Evolutionary conservation across 2,797 vertebrate species (phyloP).

Genomic region (Podarcis lilfordi): DNA sequence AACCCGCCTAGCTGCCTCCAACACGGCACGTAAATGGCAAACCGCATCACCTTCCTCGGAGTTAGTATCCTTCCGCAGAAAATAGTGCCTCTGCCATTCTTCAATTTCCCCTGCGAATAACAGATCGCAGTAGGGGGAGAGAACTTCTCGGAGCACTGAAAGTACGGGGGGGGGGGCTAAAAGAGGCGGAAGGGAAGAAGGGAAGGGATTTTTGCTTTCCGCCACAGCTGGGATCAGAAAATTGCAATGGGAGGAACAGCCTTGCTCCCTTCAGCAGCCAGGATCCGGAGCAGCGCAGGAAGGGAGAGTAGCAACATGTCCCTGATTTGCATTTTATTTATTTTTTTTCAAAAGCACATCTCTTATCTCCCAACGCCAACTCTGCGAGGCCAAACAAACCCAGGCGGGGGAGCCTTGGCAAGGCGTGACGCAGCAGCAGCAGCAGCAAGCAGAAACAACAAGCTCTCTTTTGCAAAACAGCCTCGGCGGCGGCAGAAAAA

Average conservation of each 20-base stretch:
- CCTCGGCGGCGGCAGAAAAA: not conserved
- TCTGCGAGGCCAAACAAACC: not conserved
- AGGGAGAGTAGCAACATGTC: not conserved
- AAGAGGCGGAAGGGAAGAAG: not conserved
- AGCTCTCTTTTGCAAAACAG: too few relatives aligned
- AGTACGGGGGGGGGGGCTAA: not conserved
- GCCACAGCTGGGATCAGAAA: not conserved
- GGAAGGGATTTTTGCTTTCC: not conserved
- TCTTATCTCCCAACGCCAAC: too few relatives aligned
- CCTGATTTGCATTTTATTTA: not conserved
- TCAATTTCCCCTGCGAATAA: not conserved
- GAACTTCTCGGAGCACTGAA: not conserved
- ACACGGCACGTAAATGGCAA: not conserved
- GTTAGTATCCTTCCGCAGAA: constrained; percentile 16
- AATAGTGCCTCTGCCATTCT: constrained; percentile 32
- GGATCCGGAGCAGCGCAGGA: not conserved
- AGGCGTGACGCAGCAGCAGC: not conserved
- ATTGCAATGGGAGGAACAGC: not conserved
- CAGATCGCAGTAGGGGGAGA: not conserved
- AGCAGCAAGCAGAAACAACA: not conserved
- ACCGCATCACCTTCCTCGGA: accelerated
- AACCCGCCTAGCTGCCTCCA: not conserved
- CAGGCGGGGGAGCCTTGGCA: not conserved
- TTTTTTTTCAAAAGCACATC: too few relatives aligned
- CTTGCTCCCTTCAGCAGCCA: not conserved